These are phyloP conservation scores for Stenoptilia bipunctidactyla DNA, from an alignment of 2,888 invertebrate species.

Conservation along the genomic window DNA sequence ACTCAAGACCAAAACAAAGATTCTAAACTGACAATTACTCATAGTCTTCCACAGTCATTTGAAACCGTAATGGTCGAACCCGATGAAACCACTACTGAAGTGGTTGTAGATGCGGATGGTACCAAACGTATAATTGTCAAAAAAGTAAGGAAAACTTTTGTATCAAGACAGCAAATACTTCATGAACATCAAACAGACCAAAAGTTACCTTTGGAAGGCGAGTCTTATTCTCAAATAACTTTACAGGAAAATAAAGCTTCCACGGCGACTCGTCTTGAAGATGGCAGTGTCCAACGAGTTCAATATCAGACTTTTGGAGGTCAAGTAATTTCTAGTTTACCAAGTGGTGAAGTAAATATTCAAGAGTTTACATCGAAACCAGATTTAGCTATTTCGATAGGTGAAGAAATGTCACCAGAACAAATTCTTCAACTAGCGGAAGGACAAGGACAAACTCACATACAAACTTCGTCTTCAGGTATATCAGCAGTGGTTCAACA, in stretches of 20 bases:
- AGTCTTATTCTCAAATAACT: constrained; percentile 77
- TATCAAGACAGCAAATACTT: constrained; percentile 75
- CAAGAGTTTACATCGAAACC: constrained; percentile 77
- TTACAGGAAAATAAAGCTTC: constrained; percentile 76
- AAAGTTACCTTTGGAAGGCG: constrained; percentile 66
- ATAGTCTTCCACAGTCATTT: constrained; percentile 80
- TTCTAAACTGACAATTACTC: constrained; percentile 79
- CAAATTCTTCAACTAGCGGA: constrained; percentile 52
- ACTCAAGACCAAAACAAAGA: constrained; percentile 64
- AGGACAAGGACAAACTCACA: constrained; percentile 45
- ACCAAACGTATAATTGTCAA: constrained; percentile 84
- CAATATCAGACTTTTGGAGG: constrained; percentile 76
- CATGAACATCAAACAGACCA: constrained; percentile 74
- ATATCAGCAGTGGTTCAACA: constrained; percentile 86
- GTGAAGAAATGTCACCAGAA: constrained; percentile 67
- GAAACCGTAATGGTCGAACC: constrained; percentile 87
- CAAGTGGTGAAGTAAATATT: constrained; percentile 73
- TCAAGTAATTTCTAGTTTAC: constrained; percentile 72
- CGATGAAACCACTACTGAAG: constrained; percentile 85
- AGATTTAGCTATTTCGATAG: constrained; percentile 68
- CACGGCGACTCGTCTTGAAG: constrained; percentile 67
- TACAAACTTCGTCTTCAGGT: constrained; percentile 76
- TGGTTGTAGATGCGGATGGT: constrained; percentile 85
- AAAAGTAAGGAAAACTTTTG: constrained; percentile 77
- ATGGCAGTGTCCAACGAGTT: constrained; percentile 74